phyloP scores from a whole-genome alignment of 2,797 vertebrate genomes.

The Discoglossus pictus region DNA sequence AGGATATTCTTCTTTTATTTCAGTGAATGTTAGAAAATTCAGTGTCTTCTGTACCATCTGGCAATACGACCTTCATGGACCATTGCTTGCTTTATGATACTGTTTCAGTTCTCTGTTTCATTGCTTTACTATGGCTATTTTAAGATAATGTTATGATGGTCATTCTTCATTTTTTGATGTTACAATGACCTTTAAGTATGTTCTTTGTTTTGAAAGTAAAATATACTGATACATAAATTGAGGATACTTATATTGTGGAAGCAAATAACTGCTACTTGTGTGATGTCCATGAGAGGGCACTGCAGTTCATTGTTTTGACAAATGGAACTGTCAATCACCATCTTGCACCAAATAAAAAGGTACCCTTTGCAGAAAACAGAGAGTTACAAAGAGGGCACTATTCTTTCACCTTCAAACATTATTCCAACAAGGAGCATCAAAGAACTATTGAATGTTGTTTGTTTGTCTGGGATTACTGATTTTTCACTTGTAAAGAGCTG shows the following conservation, averaged over 20 bases:
- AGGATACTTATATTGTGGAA: neutral
- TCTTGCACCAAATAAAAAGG: constrained; percentile 1
- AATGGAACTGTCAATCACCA: constrained; percentile 15
- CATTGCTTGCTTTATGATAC: constrained; percentile 11
- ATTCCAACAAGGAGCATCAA: neutral
- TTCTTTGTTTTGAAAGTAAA: constrained; percentile 13
- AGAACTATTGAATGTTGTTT: too few species aligned
- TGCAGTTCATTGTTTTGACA: constrained; percentile 37
- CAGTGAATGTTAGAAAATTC: neutral
- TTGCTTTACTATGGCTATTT: neutral
- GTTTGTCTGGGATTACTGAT: too few species aligned
- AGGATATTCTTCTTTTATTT: too few species aligned
- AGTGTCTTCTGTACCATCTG: neutral
- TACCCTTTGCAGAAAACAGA: constrained; percentile 6
- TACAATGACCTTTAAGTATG: neutral
- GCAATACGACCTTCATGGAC: neutral
- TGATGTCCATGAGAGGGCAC: constrained; percentile 40
- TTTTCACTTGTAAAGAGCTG: too few species aligned
- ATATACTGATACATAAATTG: neutral
- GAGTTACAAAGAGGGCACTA: constrained; percentile 33
- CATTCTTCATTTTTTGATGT: constrained; percentile 7
- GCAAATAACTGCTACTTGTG: neutral
- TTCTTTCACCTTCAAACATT: constrained; percentile 20
- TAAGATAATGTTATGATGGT: neutral
- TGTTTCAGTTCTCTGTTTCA: neutral